Evolutionary conservation across 2,888 invertebrate genomes (phyloP).

Genomic region (Muscina levida): DNA sequence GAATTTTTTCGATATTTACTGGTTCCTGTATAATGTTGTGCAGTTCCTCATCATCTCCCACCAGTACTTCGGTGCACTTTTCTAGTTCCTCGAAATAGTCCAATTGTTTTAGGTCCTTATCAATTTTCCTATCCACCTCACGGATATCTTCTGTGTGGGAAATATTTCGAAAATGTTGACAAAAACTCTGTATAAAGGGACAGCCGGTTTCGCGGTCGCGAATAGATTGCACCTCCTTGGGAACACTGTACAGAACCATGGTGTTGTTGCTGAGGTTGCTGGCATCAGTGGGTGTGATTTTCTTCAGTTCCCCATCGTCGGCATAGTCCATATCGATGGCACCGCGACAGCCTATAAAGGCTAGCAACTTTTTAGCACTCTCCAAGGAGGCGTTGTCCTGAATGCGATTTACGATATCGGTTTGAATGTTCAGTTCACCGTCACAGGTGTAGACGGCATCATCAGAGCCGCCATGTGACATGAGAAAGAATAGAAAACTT

Average conservation of each 20-base stretch:
- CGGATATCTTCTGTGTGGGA: background rate
- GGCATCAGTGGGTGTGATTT: background rate
- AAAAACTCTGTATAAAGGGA: conserved; percentile 9
- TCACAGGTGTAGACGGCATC: conserved; percentile 16
- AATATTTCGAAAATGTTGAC: background rate
- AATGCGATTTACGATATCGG: background rate
- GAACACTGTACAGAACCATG: background rate
- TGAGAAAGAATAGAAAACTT: conserved; percentile 18
- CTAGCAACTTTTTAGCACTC: background rate
- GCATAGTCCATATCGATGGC: background rate
- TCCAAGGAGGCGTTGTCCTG: background rate
- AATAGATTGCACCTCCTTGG: background rate
- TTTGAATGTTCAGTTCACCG: background rate
- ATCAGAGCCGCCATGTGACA: conserved; percentile 26
- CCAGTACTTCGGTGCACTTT: background rate
- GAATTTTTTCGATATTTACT: background rate
- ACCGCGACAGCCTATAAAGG: conserved; percentile 7
- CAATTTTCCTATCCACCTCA: background rate
- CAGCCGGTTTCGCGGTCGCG: background rate
- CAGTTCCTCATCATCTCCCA: background rate
- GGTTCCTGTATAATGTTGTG: conserved; percentile 3
- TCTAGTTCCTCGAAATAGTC: background rate
- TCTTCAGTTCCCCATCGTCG: background rate
- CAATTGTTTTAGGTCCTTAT: background rate
- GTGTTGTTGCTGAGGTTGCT: background rate